Conservation (phyloP, 2,797 vertebrate species). For the Florisuga fusca region DNA sequence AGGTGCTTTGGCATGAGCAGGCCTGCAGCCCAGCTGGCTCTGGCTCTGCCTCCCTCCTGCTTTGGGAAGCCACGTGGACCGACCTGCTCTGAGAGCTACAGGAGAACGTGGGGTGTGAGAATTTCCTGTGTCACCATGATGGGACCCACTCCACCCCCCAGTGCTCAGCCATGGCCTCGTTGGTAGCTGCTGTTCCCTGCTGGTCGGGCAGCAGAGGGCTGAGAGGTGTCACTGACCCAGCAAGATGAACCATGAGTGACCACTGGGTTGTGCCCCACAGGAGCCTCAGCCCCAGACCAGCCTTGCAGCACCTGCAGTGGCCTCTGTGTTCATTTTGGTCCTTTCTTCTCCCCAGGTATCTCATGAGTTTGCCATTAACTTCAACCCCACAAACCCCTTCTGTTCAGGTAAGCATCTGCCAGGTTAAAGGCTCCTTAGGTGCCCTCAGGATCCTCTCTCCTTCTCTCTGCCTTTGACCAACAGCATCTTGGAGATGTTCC, state of each 20-base stretch:
- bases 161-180: fast-evolving
- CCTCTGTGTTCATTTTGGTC: not conserved
- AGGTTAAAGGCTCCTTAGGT: not conserved
- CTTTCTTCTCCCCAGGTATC: constrained; percentile 86
- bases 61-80: not conserved
- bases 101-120: fast-evolving
- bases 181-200: not conserved
- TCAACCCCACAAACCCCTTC: constrained; percentile 97
- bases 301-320: not conserved
- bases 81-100: not conserved
- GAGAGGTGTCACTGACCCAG: not conserved
- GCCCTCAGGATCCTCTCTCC: not conserved
- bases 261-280: not conserved
- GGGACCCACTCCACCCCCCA: not conserved
- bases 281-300: not conserved
- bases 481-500: not conserved
- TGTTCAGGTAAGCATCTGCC: constrained; percentile 88
- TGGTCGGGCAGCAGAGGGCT: not conserved
- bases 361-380: constrained; percentile 99
- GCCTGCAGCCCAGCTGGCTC: not conserved
- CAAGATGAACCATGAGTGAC: not conserved
- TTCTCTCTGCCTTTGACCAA: not conserved
- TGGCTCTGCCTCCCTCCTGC: not conserved
- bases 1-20: not conserved
- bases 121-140: not conserved